Evolutionary conservation across 1,140 invertebrate genomes (phyloP).

Genomic region (Tetramorium simillimum): DNA sequence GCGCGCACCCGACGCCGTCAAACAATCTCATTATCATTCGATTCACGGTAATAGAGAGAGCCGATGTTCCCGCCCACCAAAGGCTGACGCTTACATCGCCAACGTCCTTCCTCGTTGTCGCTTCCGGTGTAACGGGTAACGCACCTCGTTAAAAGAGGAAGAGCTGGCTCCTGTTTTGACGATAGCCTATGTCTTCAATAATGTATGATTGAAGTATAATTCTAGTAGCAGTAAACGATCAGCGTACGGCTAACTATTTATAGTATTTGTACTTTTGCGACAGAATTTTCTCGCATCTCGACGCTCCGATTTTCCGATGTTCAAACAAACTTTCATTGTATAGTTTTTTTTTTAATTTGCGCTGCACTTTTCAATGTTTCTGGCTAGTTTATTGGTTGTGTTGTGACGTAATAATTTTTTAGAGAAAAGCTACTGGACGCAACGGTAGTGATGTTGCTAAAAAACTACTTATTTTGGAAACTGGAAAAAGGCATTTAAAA

Average conservation of each 20-base stretch:
- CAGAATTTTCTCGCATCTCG: not conserved
- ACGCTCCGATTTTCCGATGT: not conserved
- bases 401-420: not conserved
- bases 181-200: not conserved
- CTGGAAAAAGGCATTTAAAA: slow-evolving; percentile 15
- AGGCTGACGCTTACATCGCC: slow-evolving; percentile 59
- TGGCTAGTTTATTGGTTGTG: not conserved
- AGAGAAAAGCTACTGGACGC: not conserved
- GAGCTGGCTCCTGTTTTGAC: not conserved
- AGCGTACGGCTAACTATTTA: not conserved
- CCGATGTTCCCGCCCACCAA: slow-evolving; percentile 44
- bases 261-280: not conserved
- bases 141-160: not conserved
- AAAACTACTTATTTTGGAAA: slow-evolving; percentile 35
- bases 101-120: slow-evolving; percentile 10
- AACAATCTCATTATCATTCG: slow-evolving; percentile 83
- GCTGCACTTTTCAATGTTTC: not conserved
- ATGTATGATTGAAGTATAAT: not conserved
- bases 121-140: slow-evolving; percentile 25
- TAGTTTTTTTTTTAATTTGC: not conserved
- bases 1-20: slow-evolving; percentile 59
- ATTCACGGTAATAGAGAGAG: slow-evolving; percentile 79
- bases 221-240: not conserved
- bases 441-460: not conserved
- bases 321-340: not conserved